Evolutionary conservation across 2,113 vertebrate species (phyloP).

Genomic region (Baryphthengus martii): DNA sequence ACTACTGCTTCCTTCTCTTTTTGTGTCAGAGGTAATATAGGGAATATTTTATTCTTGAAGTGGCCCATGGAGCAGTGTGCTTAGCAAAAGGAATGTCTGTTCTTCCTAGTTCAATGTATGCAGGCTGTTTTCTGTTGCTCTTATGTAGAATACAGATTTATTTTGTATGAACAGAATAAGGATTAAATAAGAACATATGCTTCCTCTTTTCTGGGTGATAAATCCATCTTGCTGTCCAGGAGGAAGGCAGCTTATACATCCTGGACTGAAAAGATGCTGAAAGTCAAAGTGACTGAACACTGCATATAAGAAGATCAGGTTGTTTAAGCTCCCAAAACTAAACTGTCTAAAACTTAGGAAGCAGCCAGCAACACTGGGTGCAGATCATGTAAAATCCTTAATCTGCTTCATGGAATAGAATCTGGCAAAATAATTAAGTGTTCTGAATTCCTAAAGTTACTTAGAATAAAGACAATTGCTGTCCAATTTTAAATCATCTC

Average conservation of each 20-base stretch:
- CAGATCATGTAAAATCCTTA: conserved; percentile 23
- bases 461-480: conserved; percentile 3
- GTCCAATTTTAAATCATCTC: not conserved
- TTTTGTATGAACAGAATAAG: not conserved
- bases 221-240: conserved; percentile 15
- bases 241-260: not conserved
- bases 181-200: conserved; percentile 41
- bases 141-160: not conserved
- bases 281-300: conserved; percentile 20
- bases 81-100: not conserved
- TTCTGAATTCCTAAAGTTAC: conserved; percentile 1
- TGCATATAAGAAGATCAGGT: conserved; percentile 35
- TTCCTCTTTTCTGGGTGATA: conserved; percentile 4
- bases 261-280: conserved; percentile 18
- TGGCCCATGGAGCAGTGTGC: fast-evolving
- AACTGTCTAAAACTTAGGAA: conserved; percentile 24
- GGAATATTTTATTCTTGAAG: not conserved
- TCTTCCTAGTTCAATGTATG: not conserved
- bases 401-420: conserved; percentile 9
- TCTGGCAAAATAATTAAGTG: not conserved
- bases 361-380: not conserved
- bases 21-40: not conserved
- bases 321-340: conserved; percentile 18
- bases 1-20: not conserved
- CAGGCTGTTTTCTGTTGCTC: not conserved